Evolutionary conservation across 1,140 invertebrate species (phyloP).

Genomic region (Cheumatopsyche charites): DNA sequence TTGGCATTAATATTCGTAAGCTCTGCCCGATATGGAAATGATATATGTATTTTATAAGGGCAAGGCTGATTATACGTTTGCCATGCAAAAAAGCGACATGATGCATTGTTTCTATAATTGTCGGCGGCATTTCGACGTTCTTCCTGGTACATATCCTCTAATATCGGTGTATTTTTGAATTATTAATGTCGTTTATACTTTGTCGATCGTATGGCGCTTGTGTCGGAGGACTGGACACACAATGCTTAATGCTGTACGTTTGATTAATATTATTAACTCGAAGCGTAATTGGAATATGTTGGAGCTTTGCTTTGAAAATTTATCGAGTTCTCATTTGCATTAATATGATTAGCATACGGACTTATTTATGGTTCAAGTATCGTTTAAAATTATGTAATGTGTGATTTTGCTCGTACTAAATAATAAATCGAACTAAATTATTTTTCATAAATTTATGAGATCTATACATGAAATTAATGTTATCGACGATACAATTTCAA

Average conservation of each 20-base stretch:
- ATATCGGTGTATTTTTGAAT: no score
- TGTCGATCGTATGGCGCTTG: no score
- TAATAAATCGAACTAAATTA: not conserved
- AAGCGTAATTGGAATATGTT: not conserved
- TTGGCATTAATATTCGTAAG: conserved; percentile 20
- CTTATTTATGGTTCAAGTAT: not conserved
- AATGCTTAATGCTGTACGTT: no score
- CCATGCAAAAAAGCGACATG: conserved; percentile 13
- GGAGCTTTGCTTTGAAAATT: not conserved
- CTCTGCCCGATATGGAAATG: conserved; percentile 23
- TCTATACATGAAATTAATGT: no score
- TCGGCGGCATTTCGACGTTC: conserved; percentile 18
- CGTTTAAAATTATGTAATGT: not conserved
- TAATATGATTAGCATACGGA: not conserved
- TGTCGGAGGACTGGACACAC: no score
- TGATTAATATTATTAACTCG: not conserved
- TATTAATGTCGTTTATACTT: no score
- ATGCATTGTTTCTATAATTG: conserved; percentile 24
- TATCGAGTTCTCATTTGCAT: not conserved
- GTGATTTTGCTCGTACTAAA: not conserved
- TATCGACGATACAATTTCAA: no score
- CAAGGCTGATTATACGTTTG: conserved; percentile 23
- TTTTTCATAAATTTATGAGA: no score
- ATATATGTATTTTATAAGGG: conserved; percentile 24
- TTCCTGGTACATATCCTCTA: conserved; percentile 6